Evolutionary conservation across 2,888 invertebrate species (phyloP).

Genomic region (Arrhopalites spinosus): DNA sequence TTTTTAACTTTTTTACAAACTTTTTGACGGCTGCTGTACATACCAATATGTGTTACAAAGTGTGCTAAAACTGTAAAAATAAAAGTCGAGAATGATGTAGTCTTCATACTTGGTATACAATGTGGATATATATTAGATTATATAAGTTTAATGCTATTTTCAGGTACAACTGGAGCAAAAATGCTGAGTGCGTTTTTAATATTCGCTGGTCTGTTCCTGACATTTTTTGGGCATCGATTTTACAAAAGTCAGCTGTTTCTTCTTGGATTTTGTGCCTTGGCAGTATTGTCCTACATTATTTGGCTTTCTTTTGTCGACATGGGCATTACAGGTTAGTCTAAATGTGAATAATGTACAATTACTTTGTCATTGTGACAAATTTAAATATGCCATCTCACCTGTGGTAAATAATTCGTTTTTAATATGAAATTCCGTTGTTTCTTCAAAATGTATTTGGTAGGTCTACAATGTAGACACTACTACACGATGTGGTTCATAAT

Average conservation of each 20-base stretch:
- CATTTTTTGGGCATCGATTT: conserved; percentile 69
- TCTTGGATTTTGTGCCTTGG: conserved; percentile 66
- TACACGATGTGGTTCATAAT: neutral
- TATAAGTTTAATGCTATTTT: neutral
- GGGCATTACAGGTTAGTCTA: conserved; percentile 50
- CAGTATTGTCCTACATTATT: conserved; percentile 65
- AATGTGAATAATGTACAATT: neutral
- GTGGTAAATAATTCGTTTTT: too few relatives aligned
- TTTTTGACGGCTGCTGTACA: too few relatives aligned
- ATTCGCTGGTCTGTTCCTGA: conserved; percentile 68
- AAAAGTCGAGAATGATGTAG: too few relatives aligned
- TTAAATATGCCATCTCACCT: too few relatives aligned
- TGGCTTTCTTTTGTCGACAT: conserved; percentile 55
- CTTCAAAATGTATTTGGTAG: too few relatives aligned
- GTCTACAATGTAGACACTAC: too few relatives aligned
- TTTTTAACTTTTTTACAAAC: too few relatives aligned
- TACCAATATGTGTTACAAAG: too few relatives aligned
- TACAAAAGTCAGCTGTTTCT: conserved; percentile 69
- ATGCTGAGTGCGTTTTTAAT: conserved; percentile 64
- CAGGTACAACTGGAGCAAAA: conserved; percentile 61
- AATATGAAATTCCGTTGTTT: too few relatives aligned
- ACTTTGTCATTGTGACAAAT: neutral
- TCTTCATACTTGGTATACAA: too few relatives aligned
- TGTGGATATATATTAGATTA: too few relatives aligned
- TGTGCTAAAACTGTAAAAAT: too few relatives aligned